These are phyloP conservation scores for Eurytoma californica DNA, from an alignment of 2,888 invertebrate species.

Conservation along the genomic window DNA sequence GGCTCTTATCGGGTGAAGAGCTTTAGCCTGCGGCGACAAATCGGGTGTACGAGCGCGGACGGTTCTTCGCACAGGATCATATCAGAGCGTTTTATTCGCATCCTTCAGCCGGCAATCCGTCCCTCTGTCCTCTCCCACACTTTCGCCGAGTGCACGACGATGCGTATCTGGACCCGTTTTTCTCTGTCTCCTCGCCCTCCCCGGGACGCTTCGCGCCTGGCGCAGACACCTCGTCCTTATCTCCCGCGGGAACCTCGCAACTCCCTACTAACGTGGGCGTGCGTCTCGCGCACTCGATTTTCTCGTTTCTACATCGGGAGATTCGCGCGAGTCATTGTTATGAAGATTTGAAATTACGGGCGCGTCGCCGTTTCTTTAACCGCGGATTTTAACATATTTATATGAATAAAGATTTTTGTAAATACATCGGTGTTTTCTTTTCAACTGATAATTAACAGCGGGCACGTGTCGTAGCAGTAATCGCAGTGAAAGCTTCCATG, in stretches of 20 bases:
- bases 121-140: not conserved
- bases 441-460: too few species aligned
- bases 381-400: too few species aligned
- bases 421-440: too few species aligned
- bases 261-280: not conserved
- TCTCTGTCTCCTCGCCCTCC: not conserved
- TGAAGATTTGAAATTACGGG: not conserved
- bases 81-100: slow-evolving; percentile 10
- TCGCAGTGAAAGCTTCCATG: not conserved
- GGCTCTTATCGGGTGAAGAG: too few species aligned
- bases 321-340: not conserved
- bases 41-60: not conserved
- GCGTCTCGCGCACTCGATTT: slow-evolving; percentile 24
- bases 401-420: too few species aligned
- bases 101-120: not conserved
- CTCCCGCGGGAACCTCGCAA: not conserved
- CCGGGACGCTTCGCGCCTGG: slow-evolving; percentile 2
- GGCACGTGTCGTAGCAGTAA: too few species aligned
- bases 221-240: slow-evolving; percentile 12
- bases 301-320: not conserved
- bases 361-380: not conserved
- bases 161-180: slow-evolving; percentile 32
- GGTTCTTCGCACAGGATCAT: not conserved
- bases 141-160: slow-evolving; percentile 16
- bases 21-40: too few species aligned